Evolutionary conservation across 2,113 vertebrate species (phyloP), one percentile per base, ranked within the genome.

Genomic region (Panthera leo): DNA sequence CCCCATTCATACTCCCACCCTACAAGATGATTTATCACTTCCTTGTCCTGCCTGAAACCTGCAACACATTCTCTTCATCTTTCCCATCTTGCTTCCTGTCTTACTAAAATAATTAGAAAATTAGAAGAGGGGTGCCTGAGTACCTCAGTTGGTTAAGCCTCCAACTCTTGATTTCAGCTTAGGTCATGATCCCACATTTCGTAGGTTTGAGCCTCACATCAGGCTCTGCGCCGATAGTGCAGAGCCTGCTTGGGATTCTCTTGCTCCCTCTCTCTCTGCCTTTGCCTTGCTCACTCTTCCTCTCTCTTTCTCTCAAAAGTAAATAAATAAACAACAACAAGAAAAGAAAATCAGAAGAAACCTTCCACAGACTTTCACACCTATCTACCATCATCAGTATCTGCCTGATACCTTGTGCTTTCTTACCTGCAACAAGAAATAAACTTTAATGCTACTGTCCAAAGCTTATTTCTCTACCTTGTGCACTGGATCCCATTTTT

Each of bases 71-170:
- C 53, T 67, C 6, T 84, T 7, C n/a, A 68, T 75, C 12, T 96
- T 79, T 87, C 42, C 55, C 29, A 70, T 13, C 21, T 82, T 93
- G 51, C 34, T 93, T 90, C 61, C 15, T 68, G 48, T n/a, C 34
- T 85, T 61, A 42, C 42, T 85, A 78, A 85, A 95, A 85, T 91
- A 87, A 55, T 94, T 88, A 45, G 36, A 71, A 93, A 94, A 61
- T 73, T 39, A 85, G 21, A 61, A 61, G 58, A 61, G 58, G 58
- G 58, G 58, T 61, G 7, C 58, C 58, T 61, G 21, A 3, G 58
- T 23, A 21, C 3, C 58, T 61, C 21, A 61, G 19, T 23, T 23
- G 58, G 58, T 61, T 61, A 23, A 61, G 18, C 19, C 58, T 61
- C 58, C 58, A 61, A 25, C 21, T 61, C 58, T 61, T 61, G 58